Conservation (phyloP, 92 coral and sea anemone species). For the Epizoanthus fatuus region DNA sequence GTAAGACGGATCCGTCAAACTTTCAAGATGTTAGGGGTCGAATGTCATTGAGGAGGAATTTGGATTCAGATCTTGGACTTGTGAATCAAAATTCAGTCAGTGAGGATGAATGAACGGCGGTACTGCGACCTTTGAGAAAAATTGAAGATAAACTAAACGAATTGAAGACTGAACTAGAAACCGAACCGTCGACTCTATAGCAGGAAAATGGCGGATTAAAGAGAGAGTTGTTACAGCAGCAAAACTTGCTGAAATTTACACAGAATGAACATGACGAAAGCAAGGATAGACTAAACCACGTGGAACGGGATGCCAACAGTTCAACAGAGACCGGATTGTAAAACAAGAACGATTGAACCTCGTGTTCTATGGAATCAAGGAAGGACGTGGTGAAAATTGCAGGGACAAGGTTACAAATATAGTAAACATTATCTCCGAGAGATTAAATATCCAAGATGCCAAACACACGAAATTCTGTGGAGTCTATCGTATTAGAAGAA, state of each 20-base stretch:
- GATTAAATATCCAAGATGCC: background rate
- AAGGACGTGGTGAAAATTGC: background rate
- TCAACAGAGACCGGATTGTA: background rate
- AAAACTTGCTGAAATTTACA: background rate
- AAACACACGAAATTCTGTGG: background rate
- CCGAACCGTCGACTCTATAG: background rate
- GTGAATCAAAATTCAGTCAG: no score
- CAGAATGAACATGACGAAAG: background rate
- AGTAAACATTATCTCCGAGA: background rate
- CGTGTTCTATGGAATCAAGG: background rate
- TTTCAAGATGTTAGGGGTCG: no score
- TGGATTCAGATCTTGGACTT: no score
- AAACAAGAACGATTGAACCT: background rate
- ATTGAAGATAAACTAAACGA: no score
- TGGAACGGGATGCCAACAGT: background rate
- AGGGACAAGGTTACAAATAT: background rate
- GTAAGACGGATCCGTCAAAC: no score
- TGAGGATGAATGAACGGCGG: no score
- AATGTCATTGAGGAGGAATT: no score
- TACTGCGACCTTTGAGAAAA: no score
- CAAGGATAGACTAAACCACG: background rate
- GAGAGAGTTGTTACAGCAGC: background rate
- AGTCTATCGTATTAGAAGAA: background rate
- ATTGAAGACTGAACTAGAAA: no score
- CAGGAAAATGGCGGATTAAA: background rate